Conservation (phyloP, 2,888 invertebrate genomes). For the Mythimna impura region DNA sequence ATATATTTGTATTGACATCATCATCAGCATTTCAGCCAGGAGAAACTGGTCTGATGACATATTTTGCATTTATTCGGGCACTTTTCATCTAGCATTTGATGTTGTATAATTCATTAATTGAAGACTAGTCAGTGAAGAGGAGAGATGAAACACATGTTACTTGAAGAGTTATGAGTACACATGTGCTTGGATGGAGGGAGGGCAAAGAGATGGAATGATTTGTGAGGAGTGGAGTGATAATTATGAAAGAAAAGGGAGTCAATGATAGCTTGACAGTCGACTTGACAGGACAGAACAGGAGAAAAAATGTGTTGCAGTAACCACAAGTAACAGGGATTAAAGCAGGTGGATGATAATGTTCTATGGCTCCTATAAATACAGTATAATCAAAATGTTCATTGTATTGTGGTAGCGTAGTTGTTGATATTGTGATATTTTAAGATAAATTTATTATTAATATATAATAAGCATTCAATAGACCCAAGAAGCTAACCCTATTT, state of each 20-base stretch:
- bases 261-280: too few species aligned
- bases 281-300: too few species aligned
- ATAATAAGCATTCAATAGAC: constrained; percentile 74
- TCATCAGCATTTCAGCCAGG: neutral
- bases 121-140: neutral
- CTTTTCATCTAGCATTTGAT: constrained; percentile 8
- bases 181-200: too few species aligned
- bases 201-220: too few species aligned
- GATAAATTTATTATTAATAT: constrained; percentile 76
- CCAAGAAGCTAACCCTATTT: constrained; percentile 76
- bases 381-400: constrained; percentile 64
- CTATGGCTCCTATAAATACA: constrained; percentile 45
- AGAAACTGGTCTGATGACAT: neutral
- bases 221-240: too few species aligned
- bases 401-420: constrained; percentile 81
- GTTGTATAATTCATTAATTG: neutral
- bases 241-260: too few species aligned
- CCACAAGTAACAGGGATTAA: too few species aligned
- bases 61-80: constrained; percentile 17
- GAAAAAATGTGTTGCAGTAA: too few species aligned
- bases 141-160: too few species aligned
- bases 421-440: constrained; percentile 89
- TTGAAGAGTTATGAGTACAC: too few species aligned
- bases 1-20: neutral
- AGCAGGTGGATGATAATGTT: neutral